These are phyloP conservation scores for Archivesica marissinica DNA, from an alignment of 1,140 invertebrate species.

Conservation along the genomic window DNA sequence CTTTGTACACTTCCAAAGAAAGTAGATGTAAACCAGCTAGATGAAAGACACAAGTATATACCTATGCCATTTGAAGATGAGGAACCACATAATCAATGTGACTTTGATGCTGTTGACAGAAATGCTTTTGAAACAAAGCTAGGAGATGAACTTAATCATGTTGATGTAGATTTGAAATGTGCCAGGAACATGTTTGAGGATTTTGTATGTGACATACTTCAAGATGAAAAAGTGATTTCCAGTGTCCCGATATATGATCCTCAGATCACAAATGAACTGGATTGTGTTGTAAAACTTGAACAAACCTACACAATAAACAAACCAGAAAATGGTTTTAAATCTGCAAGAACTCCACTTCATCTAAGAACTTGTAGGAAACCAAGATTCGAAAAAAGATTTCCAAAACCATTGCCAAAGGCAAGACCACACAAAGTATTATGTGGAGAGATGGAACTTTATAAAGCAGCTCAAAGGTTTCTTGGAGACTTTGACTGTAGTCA, in stretches of 20 bases:
- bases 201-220: not conserved
- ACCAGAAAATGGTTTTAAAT: not conserved
- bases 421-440: not conserved
- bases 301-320: no score
- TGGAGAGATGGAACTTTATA: not conserved
- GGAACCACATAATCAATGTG: no score
- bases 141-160: no score
- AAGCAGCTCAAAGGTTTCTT: slow-evolving; percentile 23
- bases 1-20: no score
- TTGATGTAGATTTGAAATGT: no score
- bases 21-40: no score
- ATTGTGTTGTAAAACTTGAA: not conserved
- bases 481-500: not conserved
- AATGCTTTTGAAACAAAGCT: no score
- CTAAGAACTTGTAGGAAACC: not conserved
- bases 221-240: not conserved
- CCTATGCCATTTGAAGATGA: no score
- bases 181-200: slow-evolving; percentile 25
- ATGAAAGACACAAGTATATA: no score
- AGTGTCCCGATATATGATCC: not conserved
- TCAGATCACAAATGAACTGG: not conserved
- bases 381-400: slow-evolving; percentile 23
- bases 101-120: no score
- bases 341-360: not conserved
- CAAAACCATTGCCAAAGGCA: slow-evolving; percentile 5